These are phyloP conservation scores for Agrenia bidenticulata DNA, from an alignment of 2,888 invertebrate genomes.

Conservation along the genomic window DNA sequence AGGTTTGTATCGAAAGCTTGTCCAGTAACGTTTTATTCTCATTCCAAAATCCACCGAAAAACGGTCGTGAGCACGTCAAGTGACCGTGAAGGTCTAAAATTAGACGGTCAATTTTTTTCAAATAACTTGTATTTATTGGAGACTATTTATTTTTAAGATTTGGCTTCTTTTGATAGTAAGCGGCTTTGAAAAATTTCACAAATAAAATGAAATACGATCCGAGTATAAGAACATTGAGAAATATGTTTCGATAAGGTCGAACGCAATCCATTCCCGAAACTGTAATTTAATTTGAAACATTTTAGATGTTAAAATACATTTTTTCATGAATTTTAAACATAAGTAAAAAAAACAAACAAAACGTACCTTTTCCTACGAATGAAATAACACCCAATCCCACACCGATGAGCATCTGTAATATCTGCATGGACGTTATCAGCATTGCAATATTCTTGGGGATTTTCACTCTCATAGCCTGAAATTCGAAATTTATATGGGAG, in stretches of 20 bases:
- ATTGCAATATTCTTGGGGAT: constrained; percentile 4
- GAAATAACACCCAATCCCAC: constrained; percentile 1
- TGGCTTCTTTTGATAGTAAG: no score
- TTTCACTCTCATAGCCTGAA: constrained; percentile 10
- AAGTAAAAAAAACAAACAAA: background rate
- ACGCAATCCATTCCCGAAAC: constrained; percentile 1
- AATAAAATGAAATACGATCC: constrained; percentile 19
- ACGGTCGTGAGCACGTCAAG: no score
- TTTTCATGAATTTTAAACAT: background rate
- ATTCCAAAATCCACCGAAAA: no score
- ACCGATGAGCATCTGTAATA: constrained; percentile 18
- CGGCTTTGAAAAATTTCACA: constrained; percentile 13
- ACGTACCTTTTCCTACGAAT: background rate
- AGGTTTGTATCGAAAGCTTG: no score
- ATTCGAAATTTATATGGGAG: background rate
- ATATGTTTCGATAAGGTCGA: constrained; percentile 2
- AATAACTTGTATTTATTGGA: no score
- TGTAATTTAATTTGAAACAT: background rate
- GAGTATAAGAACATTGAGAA: background rate
- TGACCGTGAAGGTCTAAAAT: no score
- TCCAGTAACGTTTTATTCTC: no score
- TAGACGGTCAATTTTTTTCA: no score
- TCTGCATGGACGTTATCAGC: constrained; percentile 13
- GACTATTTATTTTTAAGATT: no score
- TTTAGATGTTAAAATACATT: background rate